phyloP scores from a whole-genome alignment of 2,797 vertebrate genomes.

The Scomberomorus guttatus region DNA sequence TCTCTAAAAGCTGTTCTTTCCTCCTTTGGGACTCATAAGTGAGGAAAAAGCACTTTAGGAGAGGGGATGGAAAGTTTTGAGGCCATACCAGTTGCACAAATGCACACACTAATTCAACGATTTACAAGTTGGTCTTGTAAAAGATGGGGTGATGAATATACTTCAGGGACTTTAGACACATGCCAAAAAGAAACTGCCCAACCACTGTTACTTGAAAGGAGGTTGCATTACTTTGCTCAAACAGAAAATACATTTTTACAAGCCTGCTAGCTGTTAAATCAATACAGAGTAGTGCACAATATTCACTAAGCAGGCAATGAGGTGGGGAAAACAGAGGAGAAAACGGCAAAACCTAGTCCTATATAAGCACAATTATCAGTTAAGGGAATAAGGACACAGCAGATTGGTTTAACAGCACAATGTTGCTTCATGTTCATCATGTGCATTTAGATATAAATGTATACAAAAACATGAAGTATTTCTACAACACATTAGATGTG shows the following conservation, averaged over 20 bases:
- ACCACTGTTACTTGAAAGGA: neutral
- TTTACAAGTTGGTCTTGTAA: slow-evolving; percentile 37
- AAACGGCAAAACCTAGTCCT: neutral
- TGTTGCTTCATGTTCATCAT: neutral
- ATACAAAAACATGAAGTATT: neutral
- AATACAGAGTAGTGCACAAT: neutral
- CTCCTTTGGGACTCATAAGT: slow-evolving; percentile 35
- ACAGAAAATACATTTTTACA: slow-evolving; percentile 2
- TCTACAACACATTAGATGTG: neutral
- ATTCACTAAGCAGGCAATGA: slow-evolving; percentile 5
- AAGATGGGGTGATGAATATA: slow-evolving; percentile 29
- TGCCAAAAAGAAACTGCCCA: slow-evolving; percentile 20
- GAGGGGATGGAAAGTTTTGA: slow-evolving; percentile 29
- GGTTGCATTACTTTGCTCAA: slow-evolving; percentile 6
- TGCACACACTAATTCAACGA: slow-evolving; percentile 18
- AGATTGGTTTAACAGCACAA: neutral
- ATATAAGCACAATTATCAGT: neutral
- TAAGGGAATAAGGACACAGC: too few species aligned
- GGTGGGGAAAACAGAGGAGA: neutral
- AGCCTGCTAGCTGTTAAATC: neutral
- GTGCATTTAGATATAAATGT: slow-evolving; percentile 8
- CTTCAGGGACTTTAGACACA: slow-evolving; percentile 11
- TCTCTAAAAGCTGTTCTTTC: slow-evolving; percentile 34
- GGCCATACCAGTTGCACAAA: slow-evolving; percentile 3
- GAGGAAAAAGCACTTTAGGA: slow-evolving; percentile 34